Percentiles rank a stretch among this genome's conserved stretches.
phyloP scores from a whole-genome alignment of 1,140 invertebrate species.

The Agrypnia vestita region DNA sequence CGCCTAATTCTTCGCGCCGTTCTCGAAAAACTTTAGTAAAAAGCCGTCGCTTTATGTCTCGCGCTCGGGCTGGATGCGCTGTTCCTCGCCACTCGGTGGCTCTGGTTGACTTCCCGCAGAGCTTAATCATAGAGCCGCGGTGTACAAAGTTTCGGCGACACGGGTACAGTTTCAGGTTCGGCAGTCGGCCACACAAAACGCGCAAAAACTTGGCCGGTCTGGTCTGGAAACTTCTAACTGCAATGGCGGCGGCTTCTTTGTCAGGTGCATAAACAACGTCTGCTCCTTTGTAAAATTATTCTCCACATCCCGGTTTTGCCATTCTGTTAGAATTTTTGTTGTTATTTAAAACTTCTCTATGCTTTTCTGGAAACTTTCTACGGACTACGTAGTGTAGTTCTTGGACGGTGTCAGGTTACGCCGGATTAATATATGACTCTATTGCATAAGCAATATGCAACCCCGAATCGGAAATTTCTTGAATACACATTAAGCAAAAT shows the following conservation, averaged over 20 bases:
- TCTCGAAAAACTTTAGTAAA: not conserved
- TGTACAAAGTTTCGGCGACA: slow-evolving; percentile 11
- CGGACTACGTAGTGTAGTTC: no score
- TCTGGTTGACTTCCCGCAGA: slow-evolving; percentile 23
- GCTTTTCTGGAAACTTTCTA: slow-evolving; percentile 6
- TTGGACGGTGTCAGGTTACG: no score
- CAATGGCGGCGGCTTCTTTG: slow-evolving; percentile 23
- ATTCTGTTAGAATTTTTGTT: slow-evolving; percentile 15
- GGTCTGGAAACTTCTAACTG: slow-evolving; percentile 37
- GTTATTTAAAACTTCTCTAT: no score
- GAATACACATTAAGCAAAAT: no score
- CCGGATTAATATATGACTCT: no score
- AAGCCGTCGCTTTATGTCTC: not conserved
- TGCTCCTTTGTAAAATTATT: slow-evolving; percentile 31
- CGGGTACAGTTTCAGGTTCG: slow-evolving; percentile 23
- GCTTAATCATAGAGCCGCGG: slow-evolving; percentile 23
- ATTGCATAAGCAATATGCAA: no score
- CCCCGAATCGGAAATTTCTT: no score
- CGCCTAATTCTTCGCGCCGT: no score
- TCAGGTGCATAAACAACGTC: slow-evolving; percentile 39
- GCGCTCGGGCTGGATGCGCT: not conserved
- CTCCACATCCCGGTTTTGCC: not conserved
- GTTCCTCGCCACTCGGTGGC: not conserved
- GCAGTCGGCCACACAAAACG: slow-evolving; percentile 27
- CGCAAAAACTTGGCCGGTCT: slow-evolving; percentile 28